Conservation (phyloP, 2,888 invertebrate species). For the Diaperis boleti region DNA sequence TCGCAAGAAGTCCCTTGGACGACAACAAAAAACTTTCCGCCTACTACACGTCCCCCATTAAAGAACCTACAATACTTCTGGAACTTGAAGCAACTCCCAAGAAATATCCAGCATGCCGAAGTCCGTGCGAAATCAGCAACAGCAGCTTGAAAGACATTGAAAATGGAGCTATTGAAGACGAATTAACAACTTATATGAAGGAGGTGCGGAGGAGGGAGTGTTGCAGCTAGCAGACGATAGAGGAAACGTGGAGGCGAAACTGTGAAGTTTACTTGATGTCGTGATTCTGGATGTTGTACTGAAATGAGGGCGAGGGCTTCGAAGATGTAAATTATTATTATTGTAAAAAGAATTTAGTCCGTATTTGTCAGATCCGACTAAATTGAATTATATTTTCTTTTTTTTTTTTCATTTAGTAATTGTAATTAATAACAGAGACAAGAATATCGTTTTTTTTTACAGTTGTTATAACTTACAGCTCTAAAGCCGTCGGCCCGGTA, state of each 20-base stretch:
- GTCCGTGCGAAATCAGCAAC: slow-evolving; percentile 65
- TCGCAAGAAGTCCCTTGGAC: slow-evolving; percentile 44
- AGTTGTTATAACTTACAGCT: too few species aligned
- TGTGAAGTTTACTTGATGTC: slow-evolving; percentile 5
- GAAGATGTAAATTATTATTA: too few species aligned
- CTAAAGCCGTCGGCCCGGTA: too few species aligned
- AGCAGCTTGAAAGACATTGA: slow-evolving; percentile 66
- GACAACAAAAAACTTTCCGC: slow-evolving; percentile 43
- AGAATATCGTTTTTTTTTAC: too few species aligned
- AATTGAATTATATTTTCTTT: too few species aligned
- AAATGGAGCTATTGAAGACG: slow-evolving; percentile 64
- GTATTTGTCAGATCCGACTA: too few species aligned
- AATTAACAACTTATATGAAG: slow-evolving; percentile 64
- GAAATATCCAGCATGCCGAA: slow-evolving; percentile 21
- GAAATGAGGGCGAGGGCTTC: too few species aligned
- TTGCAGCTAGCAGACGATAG: slow-evolving; percentile 25
- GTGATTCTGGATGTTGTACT: neutral
- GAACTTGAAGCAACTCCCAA: slow-evolving; percentile 18
- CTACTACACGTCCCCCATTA: slow-evolving; percentile 36
- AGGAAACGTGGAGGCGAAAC: neutral
- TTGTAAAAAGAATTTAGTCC: too few species aligned
- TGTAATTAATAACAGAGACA: too few species aligned
- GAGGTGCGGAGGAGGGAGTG: slow-evolving; percentile 51
- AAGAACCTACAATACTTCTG: slow-evolving; percentile 34
- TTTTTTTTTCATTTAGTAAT: too few species aligned